Evolutionary conservation across 2,797 vertebrate genomes (phyloP), one percentile per base, ranked within the genome.

Genomic region (Oreochromis grahami): DNA sequence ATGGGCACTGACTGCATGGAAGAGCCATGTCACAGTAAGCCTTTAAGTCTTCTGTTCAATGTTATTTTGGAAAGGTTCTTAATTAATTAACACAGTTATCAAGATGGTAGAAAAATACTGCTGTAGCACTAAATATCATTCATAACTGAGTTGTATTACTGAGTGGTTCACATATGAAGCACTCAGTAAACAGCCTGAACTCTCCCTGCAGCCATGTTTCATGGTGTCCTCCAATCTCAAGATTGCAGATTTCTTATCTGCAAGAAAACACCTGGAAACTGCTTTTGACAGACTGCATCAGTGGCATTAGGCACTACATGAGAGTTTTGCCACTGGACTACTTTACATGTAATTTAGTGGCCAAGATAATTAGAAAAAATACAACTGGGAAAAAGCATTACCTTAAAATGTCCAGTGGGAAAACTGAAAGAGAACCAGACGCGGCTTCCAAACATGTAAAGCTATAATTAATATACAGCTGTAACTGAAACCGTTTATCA

Each of bases 211-310:
- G 84, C 24, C 55, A 79, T 83, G 89, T 90, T 88, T 86, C 78
- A 84, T 77, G 63, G 60, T 41, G 74, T 76, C 80, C 15, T 87
- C 38, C 78, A 80, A 84, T 84, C 74, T 92, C 81, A 29, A 91
- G 84, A 90, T 84, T 72, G 48, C 82, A 85, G 84, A 93, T 87
- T 83, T 82, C 86, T 91, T 85, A 92, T 92, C 91, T 82, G 60
- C 78, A 81, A 82, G 78, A 80, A 84, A 85, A 45, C 89, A 92
- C 88, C 89, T 91, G 88, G 87, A 50, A 81, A 79, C 55, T 10
- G 43, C 45, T 76, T 81, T 85, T 17, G 52, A 74, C 48, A 17
- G 80, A 26, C 77, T 56, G 50, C 82, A 78, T 68, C 63, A 68
- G 76, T n/a, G 38, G 51, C 81, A 72, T 72, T 19, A 86, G 50